Evolutionary conservation across 2,888 invertebrate genomes (phyloP), one percentile per base, ranked within the genome.

Genomic region (Amblyteles armatorius): DNA sequence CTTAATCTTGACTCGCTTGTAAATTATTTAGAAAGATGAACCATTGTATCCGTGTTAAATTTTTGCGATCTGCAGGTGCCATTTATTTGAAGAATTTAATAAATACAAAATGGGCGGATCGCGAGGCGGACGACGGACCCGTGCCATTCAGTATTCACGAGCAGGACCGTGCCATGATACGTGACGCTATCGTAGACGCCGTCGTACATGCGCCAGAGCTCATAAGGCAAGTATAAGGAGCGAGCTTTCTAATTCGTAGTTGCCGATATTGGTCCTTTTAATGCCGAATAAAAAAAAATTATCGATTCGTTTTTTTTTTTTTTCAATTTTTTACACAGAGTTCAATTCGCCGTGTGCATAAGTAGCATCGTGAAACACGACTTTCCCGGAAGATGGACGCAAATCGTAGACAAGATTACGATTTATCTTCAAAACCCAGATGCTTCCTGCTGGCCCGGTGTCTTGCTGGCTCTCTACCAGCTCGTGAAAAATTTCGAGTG

Each of bases 41-140:
- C 22, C 33, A 48, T 22, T 13, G 40, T 29, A 67, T 19, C 16
- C 0, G 60, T 69, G 2, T 78, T 55, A 7, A 40, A 67, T 83
- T 9, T 11, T 60, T 9, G 22, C 13, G 48, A 7, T 79, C 48
- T 80, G 29, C 79, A 94, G 95, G 98, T 90, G 99, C 97, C 55
- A 98, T 99, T 89, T 99, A 99, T 94, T 95, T 99, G 88, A 99
- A 99, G 95, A 99, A 99, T 95, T 95, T 98, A 92, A 95, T 99
- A 80, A 96, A 96, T 40, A 96, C 96, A 90, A 97, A 96, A 94
- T 99, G 99, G 99, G 96, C 96, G 87, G 98, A 98, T 89, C 96
- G 96, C 88, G 97, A 98, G 90, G 94, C 95, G 0, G 97, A 97
- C 88, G 95, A 96, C 68, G 96, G 96, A 87, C 96, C 96, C 3